phyloP scores from a whole-genome alignment of 1,140 invertebrate genomes.

The Drosophila aff. region DNA sequence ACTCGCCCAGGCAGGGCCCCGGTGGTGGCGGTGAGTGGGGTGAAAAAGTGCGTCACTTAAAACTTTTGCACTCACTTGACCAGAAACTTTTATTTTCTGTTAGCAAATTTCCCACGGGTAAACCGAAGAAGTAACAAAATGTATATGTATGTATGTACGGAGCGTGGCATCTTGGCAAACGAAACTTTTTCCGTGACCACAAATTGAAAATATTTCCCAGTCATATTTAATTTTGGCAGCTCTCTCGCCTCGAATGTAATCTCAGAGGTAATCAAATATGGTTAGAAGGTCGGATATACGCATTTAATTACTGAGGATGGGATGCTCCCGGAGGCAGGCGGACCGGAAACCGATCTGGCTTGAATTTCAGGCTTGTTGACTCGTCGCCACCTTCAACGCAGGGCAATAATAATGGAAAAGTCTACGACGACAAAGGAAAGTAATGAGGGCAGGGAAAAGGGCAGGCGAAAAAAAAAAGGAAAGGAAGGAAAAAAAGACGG shows the following conservation, averaged over 20 bases:
- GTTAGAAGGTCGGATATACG: slow-evolving; percentile 16
- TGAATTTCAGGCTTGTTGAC: slow-evolving; percentile 64
- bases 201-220: slow-evolving; percentile 82
- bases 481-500: slow-evolving; percentile 20
- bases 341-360: slow-evolving; percentile 52
- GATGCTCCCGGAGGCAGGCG: slow-evolving; percentile 1
- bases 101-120: slow-evolving; percentile 82
- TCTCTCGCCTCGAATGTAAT: slow-evolving; percentile 29
- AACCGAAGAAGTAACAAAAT: slow-evolving; percentile 60
- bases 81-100: slow-evolving; percentile 84
- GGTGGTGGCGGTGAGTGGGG: not conserved
- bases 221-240: slow-evolving; percentile 77
- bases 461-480: slow-evolving; percentile 5
- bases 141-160: slow-evolving; percentile 25
- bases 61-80: slow-evolving; percentile 83
- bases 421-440: slow-evolving; percentile 44
- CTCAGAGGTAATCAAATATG: slow-evolving; percentile 75
- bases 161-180: slow-evolving; percentile 27
- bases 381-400: slow-evolving; percentile 47
- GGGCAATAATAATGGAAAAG: slow-evolving; percentile 64
- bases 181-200: slow-evolving; percentile 78
- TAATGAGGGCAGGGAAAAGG: slow-evolving; percentile 36
- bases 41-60: slow-evolving; percentile 82
- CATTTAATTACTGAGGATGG: slow-evolving; percentile 56
- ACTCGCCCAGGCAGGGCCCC: not conserved